Conservation (phyloP, 2,797 vertebrate species). For the Pachyuromys duprasi region DNA sequence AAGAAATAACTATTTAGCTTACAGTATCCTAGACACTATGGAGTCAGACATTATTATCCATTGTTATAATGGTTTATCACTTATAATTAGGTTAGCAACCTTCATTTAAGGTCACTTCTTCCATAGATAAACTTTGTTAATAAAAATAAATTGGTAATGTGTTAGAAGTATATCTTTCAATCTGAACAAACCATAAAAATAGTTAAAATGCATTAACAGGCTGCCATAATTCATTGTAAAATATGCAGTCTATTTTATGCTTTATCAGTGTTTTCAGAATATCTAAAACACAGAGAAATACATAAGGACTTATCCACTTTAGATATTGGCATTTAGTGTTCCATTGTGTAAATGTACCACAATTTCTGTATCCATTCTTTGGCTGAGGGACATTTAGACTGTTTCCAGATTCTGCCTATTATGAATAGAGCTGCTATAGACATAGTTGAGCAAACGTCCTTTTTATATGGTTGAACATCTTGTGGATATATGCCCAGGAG, state of each 20-base stretch:
- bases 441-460: too few species aligned
- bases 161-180: neutral
- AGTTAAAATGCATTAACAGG: neutral
- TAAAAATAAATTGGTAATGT: neutral
- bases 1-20: neutral
- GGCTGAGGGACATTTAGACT: too few species aligned
- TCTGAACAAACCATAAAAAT: neutral
- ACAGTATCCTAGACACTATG: neutral
- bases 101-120: neutral
- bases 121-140: neutral
- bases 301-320: neutral
- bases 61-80: neutral
- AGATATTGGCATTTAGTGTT: neutral
- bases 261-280: slow-evolving; percentile 1
- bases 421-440: too few species aligned
- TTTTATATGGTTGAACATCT: too few species aligned
- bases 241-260: neutral
- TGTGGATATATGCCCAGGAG: too few species aligned
- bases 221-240: slow-evolving; percentile 3
- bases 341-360: too few species aligned
- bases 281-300: neutral
- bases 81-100: neutral
- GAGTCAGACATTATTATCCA: neutral
- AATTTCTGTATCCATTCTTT: too few species aligned
- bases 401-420: too few species aligned